These are phyloP conservation scores for Nephila pilipes DNA, from an alignment of 1,140 invertebrate genomes.

Conservation along the genomic window DNA sequence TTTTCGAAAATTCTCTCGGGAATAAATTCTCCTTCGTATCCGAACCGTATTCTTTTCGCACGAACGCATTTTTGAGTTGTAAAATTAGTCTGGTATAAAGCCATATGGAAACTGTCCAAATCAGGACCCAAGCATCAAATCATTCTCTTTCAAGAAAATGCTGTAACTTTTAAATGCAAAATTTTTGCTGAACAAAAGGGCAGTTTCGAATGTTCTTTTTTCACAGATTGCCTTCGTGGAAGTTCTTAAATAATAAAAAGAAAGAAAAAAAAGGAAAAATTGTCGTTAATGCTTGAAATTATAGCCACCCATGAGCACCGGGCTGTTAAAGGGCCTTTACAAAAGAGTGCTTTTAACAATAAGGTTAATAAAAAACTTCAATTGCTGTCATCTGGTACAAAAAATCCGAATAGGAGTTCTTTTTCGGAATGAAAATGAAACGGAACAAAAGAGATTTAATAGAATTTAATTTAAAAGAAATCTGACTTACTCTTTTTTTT, in stretches of 20 bases:
- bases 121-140: conserved; percentile 19
- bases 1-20: conserved; percentile 5
- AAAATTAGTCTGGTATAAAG: conserved; percentile 73
- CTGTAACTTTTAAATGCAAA: conserved; percentile 42
- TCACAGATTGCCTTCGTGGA: not conserved
- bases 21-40: conserved; percentile 49
- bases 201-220: not conserved
- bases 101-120: conserved; percentile 69
- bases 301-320: not conserved
- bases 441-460: conserved; percentile 31
- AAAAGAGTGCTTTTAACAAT: conserved; percentile 31
- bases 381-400: conserved; percentile 2
- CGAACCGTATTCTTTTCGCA: conserved; percentile 42
- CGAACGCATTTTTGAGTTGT: conserved; percentile 49
- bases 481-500: not conserved
- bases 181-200: conserved; percentile 59
- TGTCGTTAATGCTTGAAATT: conserved; percentile 59
- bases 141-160: not conserved
- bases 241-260: not conserved
- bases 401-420: not conserved
- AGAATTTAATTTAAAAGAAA: not conserved
- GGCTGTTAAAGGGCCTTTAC: not conserved
- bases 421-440: not conserved
- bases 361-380: conserved; percentile 34
- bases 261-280: not conserved